Evolutionary conservation across 2,113 vertebrate genomes (phyloP).

Genomic region (Elephantulus edwardii): DNA sequence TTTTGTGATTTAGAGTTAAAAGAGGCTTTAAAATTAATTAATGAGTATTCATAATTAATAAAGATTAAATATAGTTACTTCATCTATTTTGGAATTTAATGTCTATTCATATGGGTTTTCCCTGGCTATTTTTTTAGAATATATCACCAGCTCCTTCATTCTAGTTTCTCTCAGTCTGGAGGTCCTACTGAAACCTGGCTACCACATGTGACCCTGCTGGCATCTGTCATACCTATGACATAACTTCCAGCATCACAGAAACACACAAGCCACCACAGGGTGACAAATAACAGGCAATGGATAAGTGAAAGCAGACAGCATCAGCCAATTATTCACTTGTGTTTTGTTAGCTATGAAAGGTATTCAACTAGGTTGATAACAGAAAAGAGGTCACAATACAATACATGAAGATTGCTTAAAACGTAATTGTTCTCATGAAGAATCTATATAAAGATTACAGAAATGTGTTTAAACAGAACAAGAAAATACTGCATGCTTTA

Average conservation of each 20-base stretch:
- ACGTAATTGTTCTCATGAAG: too few relatives aligned
- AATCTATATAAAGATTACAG: too few relatives aligned
- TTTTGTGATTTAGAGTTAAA: constrained; percentile 21
- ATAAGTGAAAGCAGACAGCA: background rate
- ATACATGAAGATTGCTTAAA: too few relatives aligned
- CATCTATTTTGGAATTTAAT: background rate
- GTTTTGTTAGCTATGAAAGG: background rate
- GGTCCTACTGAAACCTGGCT: background rate
- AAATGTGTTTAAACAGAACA: too few relatives aligned
- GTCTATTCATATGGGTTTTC: background rate
- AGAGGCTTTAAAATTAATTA: constrained; percentile 19
- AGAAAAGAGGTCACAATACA: too few relatives aligned
- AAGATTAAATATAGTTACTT: background rate
- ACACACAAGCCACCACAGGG: background rate
- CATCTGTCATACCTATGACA: background rate
- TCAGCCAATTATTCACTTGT: background rate
- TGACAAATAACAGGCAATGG: background rate
- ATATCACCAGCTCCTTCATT: background rate
- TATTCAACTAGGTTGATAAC: background rate
- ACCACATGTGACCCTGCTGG: background rate
- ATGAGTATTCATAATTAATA: background rate
- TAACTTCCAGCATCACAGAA: background rate
- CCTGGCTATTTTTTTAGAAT: background rate
- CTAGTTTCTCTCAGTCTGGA: background rate
- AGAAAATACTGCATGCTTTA: too few relatives aligned